phyloP scores from a whole-genome alignment of 1,140 invertebrate genomes.

The Listronotus oregonensis region DNA sequence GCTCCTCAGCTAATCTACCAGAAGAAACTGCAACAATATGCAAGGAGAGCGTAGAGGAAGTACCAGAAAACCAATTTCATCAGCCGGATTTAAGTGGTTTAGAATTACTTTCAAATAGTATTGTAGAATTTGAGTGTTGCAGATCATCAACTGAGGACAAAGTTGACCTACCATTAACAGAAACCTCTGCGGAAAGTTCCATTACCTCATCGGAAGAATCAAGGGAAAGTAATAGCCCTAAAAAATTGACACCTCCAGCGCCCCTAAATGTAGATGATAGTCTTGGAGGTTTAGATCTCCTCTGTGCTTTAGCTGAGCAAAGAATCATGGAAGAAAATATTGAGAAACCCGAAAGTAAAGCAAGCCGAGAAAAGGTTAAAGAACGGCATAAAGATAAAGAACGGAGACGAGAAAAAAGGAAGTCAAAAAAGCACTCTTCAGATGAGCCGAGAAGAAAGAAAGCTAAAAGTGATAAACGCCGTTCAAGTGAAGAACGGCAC shows the following conservation, averaged over 20 bases:
- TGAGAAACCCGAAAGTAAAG: slow-evolving; percentile 51
- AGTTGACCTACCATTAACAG: slow-evolving; percentile 33
- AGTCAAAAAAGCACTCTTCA: slow-evolving; percentile 45
- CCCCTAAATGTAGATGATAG: slow-evolving; percentile 53
- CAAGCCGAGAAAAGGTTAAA: slow-evolving; percentile 38
- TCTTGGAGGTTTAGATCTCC: slow-evolving; percentile 74
- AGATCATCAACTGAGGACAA: slow-evolving; percentile 46
- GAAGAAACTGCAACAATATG: neutral
- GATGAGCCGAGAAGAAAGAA: slow-evolving; percentile 48
- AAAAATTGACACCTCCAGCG: neutral
- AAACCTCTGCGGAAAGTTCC: slow-evolving; percentile 35
- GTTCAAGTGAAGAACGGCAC: slow-evolving; percentile 27
- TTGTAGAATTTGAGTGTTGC: slow-evolving; percentile 69
- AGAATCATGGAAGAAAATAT: slow-evolving; percentile 76
- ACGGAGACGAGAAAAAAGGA: slow-evolving; percentile 44
- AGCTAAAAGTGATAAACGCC: slow-evolving; percentile 40
- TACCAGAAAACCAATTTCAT: slow-evolving; percentile 14
- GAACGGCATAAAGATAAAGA: slow-evolving; percentile 38
- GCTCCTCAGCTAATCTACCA: slow-evolving; percentile 1
- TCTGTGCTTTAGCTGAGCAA: slow-evolving; percentile 85
- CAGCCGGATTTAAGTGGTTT: slow-evolving; percentile 74
- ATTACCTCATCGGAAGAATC: slow-evolving; percentile 9
- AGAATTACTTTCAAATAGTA: slow-evolving; percentile 80
- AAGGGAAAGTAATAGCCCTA: neutral
- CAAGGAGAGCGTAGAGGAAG: slow-evolving; percentile 14